Evolutionary conservation across 2,797 vertebrate genomes (phyloP), one percentile per base, ranked within the genome.

Genomic region (Rhynchonycteris naso): DNA sequence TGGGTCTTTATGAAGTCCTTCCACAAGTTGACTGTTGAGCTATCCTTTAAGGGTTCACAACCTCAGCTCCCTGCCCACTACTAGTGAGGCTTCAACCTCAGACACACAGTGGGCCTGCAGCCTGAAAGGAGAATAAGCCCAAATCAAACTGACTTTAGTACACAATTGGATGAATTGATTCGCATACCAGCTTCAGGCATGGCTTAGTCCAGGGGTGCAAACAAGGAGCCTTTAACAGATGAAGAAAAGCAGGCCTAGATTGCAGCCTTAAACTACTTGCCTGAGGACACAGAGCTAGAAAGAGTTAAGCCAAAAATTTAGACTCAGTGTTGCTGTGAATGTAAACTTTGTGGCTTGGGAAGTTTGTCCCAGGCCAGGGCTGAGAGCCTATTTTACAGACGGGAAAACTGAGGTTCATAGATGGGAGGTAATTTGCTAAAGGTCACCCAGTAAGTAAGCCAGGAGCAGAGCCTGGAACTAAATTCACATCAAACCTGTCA

Each of bases 401-500:
- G 63, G 87, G 72, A 21, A 82, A 18, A 80, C 21, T 1, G 88
- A 95, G 76, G 47, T 28, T 82, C 24, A 7, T 2, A 61, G 87
- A 56, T 30, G 28, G 69, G 38, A 74, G 30, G 3, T 2, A 16
- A 35, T 30, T 21, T 54, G 24, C 69, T 50, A 16, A 11, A 8
- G 21, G 43, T 43, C 19, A 38, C 78, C 4, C 33, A 24, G 71
- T 26, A n/a, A 78, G 71, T n/a, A n/a, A 78, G 47, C 30, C 26
- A 11, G 24, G 43, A 69, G 50, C 65, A 72, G 28, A 72, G 26
- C 72, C 43, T n/a, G 74, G 12, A 30, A 3, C 33, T 5, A 4
- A 50, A 11, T 21, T 83, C 66, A 43, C 0, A 0, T 52, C 1
- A 22, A 11, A 16, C 8, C 58, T 9, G 1, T 28, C 19, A 33